phyloP scores from a whole-genome alignment of 2,113 vertebrate genomes.

The Hippocampus barbouri region DNA sequence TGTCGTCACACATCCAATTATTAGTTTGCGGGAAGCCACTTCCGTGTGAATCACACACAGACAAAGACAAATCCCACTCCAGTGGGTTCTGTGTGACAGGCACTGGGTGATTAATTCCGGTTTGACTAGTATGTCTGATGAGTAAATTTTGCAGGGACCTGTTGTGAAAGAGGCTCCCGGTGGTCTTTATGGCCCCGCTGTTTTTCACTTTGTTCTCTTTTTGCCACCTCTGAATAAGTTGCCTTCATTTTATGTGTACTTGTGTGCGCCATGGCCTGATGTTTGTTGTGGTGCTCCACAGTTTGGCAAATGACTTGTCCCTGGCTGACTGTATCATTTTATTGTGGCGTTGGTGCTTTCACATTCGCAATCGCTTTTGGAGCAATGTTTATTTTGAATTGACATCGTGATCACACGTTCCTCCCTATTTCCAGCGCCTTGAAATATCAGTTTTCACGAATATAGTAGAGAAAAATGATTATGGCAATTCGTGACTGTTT shows the following conservation, averaged over 20 bases:
- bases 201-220: conserved; percentile 18
- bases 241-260: background rate
- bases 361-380: conserved; percentile 44
- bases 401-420: conserved; percentile 55
- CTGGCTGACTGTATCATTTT: conserved; percentile 51
- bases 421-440: conserved; percentile 35
- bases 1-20: background rate
- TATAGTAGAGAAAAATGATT: conserved; percentile 17
- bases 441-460: conserved; percentile 33
- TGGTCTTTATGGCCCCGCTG: conserved; percentile 1
- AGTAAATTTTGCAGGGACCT: background rate
- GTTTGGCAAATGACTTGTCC: conserved; percentile 41
- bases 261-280: background rate
- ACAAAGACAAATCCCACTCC: conserved; percentile 3
- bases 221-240: conserved; percentile 10
- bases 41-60: background rate
- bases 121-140: background rate
- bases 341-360: conserved; percentile 43
- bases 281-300: conserved; percentile 34
- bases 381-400: conserved; percentile 41
- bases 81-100: background rate
- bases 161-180: background rate
- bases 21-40: background rate
- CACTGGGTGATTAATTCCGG: background rate
- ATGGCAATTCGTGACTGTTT: conserved; percentile 39